A percentile compares a stretch with the other conserved stretches of the same genome.
Evolutionary conservation across 2,888 invertebrate genomes (phyloP).

Genomic region (Sphaeridia pumilis): DNA sequence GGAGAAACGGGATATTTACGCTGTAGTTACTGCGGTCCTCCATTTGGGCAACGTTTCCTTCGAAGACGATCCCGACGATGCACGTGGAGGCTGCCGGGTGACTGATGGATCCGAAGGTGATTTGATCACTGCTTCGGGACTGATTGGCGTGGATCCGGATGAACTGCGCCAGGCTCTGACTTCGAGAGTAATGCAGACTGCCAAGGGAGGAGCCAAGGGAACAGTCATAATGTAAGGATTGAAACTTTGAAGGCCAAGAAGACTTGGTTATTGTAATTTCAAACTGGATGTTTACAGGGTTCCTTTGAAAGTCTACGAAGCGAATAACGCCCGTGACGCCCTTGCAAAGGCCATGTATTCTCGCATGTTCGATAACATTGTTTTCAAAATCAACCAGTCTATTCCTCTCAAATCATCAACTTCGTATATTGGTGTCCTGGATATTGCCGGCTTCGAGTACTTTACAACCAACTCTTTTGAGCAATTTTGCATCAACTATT

Average conservation of each 20-base stretch:
- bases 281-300: slow-evolving; percentile 53
- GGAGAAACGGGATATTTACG: slow-evolving; percentile 68
- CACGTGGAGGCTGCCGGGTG: slow-evolving; percentile 44
- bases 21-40: slow-evolving; percentile 79
- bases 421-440: slow-evolving; percentile 91
- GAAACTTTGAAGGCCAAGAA: too few relatives aligned
- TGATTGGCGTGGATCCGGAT: slow-evolving; percentile 63
- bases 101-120: slow-evolving; percentile 53
- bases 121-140: slow-evolving; percentile 52
- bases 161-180: slow-evolving; percentile 74
- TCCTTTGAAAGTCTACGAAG: slow-evolving; percentile 87
- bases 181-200: slow-evolving; percentile 90
- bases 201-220: slow-evolving; percentile 82
- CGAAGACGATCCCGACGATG: slow-evolving; percentile 79
- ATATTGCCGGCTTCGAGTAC: slow-evolving; percentile 92
- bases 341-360: slow-evolving; percentile 93
- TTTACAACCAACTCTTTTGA: slow-evolving; percentile 65
- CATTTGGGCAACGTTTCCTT: slow-evolving; percentile 93
- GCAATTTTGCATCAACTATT: slow-evolving; percentile 97
- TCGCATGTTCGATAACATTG: slow-evolving; percentile 89
- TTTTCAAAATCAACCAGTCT: slow-evolving; percentile 79
- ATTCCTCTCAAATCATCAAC: slow-evolving; percentile 90
- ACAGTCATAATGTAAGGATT: slow-evolving; percentile 79
- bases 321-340: slow-evolving; percentile 86
- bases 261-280: too few relatives aligned